Evolutionary conservation across 2,113 vertebrate species (phyloP).

Genomic region (Choloepus hoffmanni): DNA sequence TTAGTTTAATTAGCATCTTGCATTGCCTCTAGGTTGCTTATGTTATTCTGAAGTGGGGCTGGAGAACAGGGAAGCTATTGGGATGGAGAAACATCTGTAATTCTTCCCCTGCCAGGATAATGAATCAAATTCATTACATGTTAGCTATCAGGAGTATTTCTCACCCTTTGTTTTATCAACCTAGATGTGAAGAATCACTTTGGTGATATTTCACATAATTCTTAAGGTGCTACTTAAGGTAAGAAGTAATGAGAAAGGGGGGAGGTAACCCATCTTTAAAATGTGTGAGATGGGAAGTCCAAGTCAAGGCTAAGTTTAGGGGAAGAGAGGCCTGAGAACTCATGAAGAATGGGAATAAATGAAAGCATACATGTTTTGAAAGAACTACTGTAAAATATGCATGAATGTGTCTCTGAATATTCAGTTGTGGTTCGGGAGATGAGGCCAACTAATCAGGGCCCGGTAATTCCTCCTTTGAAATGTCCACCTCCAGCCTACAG

Average conservation of each 20-base stretch:
- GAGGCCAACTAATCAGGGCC: background rate
- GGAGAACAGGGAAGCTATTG: background rate
- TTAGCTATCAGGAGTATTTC: background rate
- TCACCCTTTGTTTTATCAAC: background rate
- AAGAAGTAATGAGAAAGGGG: background rate
- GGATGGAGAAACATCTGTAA: background rate
- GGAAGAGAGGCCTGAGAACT: background rate
- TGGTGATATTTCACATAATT: background rate
- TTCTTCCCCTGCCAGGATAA: background rate
- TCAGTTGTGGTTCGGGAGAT: background rate
- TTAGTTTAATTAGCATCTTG: background rate
- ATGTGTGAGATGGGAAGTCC: background rate
- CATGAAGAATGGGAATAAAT: conserved; percentile 13
- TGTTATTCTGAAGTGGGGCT: background rate
- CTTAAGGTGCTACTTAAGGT: background rate
- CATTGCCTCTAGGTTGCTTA: background rate
- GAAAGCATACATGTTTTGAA: background rate
- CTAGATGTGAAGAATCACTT: background rate
- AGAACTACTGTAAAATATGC: background rate
- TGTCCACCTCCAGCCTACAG: background rate
- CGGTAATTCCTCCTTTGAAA: background rate
- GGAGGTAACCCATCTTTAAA: background rate
- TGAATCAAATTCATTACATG: background rate
- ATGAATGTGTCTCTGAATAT: background rate
- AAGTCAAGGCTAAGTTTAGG: conserved; percentile 1